These are phyloP conservation scores for Poecilia picta DNA, from an alignment of 2,797 vertebrate species.

Conservation along the genomic window DNA sequence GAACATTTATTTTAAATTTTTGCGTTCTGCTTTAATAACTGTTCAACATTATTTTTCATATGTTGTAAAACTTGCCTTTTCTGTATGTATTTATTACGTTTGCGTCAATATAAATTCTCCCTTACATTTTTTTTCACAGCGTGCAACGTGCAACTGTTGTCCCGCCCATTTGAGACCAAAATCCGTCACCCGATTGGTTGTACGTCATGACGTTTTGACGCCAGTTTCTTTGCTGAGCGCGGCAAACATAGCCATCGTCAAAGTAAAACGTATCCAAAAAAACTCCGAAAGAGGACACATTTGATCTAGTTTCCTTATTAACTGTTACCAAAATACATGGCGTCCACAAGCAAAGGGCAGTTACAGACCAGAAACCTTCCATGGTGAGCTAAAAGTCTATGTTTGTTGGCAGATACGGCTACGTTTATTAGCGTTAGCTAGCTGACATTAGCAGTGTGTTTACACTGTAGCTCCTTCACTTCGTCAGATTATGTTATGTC, in stretches of 20 bases:
- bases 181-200: constrained; percentile 56
- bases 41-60: neutral
- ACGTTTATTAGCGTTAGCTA: constrained; percentile 24
- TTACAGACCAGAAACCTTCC: constrained; percentile 83
- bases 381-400: constrained; percentile 80
- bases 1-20: neutral
- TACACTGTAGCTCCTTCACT: neutral
- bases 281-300: neutral
- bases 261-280: neutral
- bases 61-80: neutral
- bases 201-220: constrained; percentile 39
- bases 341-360: constrained; percentile 62
- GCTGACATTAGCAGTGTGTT: neutral
- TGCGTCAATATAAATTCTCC: neutral
- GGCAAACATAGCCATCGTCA: constrained; percentile 61
- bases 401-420: neutral
- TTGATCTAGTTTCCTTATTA: accelerated
- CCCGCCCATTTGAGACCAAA: constrained; percentile 23
- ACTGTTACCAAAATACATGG: constrained; percentile 67
- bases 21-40: neutral
- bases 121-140: constrained; percentile 7
- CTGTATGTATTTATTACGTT: neutral
- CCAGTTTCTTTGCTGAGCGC: constrained; percentile 62
- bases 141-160: neutral
- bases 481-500: neutral